Conservation (phyloP, 2,888 invertebrate species). For the Nezara viridula region DNA sequence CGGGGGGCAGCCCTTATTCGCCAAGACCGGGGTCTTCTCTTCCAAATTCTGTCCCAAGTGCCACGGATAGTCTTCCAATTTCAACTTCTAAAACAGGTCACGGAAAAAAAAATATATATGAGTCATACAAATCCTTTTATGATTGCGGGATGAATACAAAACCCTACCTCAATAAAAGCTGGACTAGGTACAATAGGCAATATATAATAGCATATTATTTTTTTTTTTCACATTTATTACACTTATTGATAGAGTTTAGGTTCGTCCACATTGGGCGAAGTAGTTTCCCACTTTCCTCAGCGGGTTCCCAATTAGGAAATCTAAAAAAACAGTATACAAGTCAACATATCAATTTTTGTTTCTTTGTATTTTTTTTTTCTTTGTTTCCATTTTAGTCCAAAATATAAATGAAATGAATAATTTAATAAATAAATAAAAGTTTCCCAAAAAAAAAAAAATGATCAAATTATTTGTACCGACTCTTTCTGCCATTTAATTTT, state of each 20-base stretch:
- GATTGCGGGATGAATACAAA: conserved; percentile 10
- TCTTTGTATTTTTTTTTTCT: not conserved
- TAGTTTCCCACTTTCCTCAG: conserved; percentile 43
- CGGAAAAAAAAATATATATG: conserved; percentile 45
- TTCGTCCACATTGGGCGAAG: not conserved
- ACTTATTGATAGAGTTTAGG: not conserved
- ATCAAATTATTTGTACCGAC: not conserved
- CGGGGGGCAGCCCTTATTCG: conserved; percentile 76
- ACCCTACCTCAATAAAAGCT: conserved; percentile 51
- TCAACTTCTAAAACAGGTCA: conserved; percentile 70
- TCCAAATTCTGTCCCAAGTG: conserved; percentile 73
- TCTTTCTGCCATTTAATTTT: not conserved
- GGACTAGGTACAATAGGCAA: conserved; percentile 35
- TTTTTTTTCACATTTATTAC: conserved; percentile 35
- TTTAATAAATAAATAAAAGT: not conserved
- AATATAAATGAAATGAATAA: not conserved
- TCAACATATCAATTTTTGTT: conserved; percentile 33
- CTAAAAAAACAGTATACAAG: conserved; percentile 55
- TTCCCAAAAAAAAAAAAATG: not conserved
- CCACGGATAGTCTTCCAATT: conserved; percentile 82
- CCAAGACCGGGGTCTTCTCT: conserved; percentile 73
- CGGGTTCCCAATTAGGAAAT: conserved; percentile 12
- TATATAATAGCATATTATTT: not conserved
- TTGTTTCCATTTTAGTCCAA: not conserved
- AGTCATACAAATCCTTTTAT: not conserved